Conservation (phyloP, 2,888 invertebrate species). For the Caenorhabditis macrosperma region DNA sequence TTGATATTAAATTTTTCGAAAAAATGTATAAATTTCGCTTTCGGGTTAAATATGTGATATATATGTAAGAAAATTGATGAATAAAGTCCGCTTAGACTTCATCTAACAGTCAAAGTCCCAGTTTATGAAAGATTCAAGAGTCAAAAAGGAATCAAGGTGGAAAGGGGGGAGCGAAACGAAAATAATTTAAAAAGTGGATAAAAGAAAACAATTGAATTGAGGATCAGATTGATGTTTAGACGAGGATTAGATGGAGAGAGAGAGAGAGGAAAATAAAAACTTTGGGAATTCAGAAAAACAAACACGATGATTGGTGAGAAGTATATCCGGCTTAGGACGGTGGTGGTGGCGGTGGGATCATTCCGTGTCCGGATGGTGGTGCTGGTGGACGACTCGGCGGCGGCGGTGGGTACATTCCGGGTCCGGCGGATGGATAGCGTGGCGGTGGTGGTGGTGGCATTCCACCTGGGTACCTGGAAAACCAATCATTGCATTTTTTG, state of each 20-base stretch:
- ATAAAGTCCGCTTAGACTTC: slow-evolving; percentile 43
- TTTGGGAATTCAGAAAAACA: not conserved
- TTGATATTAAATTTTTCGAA: not conserved
- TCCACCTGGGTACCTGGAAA: slow-evolving; percentile 51
- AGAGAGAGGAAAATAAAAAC: not conserved
- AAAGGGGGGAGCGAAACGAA: not conserved
- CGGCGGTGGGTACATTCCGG: slow-evolving; percentile 52
- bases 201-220: slow-evolving; percentile 1
- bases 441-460: slow-evolving; percentile 65
- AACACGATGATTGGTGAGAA: too few species aligned
- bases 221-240: not conserved
- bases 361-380: slow-evolving; percentile 69
- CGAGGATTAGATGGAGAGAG: not conserved
- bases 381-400: slow-evolving; percentile 59
- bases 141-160: not conserved
- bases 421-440: slow-evolving; percentile 53
- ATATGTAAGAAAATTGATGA: slow-evolving; percentile 6
- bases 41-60: not conserved
- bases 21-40: not conserved
- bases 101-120: not conserved
- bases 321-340: too few species aligned
- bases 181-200: not conserved
- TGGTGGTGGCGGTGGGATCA: slow-evolving; percentile 65
- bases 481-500: not conserved
- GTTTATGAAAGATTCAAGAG: not conserved